These are phyloP conservation scores for Marmota flaviventris DNA, from an alignment of 2,113 vertebrate species.

Conservation along the genomic window DNA sequence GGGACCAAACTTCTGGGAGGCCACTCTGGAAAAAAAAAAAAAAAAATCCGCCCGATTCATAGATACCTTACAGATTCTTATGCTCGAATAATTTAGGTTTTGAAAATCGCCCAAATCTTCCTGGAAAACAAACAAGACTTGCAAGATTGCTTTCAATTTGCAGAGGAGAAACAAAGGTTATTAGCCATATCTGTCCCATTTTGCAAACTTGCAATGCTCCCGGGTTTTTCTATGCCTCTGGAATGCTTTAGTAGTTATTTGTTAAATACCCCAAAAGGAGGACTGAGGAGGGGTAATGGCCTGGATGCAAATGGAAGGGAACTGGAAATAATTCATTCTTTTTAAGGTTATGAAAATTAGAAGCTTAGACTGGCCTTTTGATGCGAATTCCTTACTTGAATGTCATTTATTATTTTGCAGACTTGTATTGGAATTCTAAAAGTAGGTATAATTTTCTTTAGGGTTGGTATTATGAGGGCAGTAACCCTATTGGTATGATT, in stretches of 20 bases:
- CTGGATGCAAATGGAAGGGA: background rate
- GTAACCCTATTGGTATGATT: background rate
- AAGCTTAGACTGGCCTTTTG: background rate
- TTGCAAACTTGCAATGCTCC: background rate
- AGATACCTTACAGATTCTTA: slow-evolving; percentile 37
- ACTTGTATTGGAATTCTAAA: slow-evolving; percentile 8
- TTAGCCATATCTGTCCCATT: background rate
- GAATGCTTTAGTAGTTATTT: background rate
- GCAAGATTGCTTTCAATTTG: slow-evolving; percentile 27
- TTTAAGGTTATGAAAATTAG: slow-evolving; percentile 40
- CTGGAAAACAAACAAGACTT: background rate
- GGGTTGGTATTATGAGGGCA: background rate
- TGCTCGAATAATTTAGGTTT: background rate
- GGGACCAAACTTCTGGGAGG: background rate
- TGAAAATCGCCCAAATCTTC: background rate
- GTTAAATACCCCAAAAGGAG: background rate
- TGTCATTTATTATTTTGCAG: background rate
- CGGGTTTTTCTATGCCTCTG: background rate
- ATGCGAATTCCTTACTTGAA: slow-evolving; percentile 29
- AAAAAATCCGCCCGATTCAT: background rate
- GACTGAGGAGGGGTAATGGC: background rate
- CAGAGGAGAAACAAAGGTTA: background rate
- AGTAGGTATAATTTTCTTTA: slow-evolving; percentile 12
- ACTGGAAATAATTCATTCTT: background rate
- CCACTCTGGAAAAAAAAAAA: slow-evolving; percentile 22